Conservation (phyloP, 2,113 vertebrate species). For the Anguilla rostrata region DNA sequence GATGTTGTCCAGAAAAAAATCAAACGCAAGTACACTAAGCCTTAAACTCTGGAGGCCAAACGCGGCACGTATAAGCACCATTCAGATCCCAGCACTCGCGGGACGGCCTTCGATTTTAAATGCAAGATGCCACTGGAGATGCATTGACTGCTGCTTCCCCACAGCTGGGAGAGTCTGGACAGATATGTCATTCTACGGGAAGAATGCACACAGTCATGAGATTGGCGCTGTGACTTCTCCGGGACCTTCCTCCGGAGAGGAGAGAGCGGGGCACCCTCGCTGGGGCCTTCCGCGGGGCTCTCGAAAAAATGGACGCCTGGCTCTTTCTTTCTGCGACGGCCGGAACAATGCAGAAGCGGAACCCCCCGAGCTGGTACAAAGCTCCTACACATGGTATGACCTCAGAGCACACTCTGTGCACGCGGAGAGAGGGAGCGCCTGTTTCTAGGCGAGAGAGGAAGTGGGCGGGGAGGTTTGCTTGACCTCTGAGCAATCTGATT, state of each 20-base stretch:
- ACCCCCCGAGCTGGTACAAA: constrained; percentile 21
- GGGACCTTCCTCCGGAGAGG: background rate
- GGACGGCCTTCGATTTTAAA: background rate
- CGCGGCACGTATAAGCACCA: background rate
- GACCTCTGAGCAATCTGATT: constrained; percentile 51
- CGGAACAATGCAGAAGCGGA: constrained; percentile 30
- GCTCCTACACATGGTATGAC: constrained; percentile 13
- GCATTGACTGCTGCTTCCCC: background rate
- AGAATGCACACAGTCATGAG: background rate
- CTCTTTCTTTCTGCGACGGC: constrained; percentile 13
- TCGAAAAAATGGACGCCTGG: background rate
- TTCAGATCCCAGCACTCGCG: background rate
- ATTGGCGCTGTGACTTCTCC: background rate
- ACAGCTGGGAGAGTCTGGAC: background rate
- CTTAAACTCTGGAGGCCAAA: background rate
- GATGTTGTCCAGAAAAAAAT: background rate
- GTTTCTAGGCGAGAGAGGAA: constrained; percentile 38
- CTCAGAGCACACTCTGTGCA: constrained; percentile 16
- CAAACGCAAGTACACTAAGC: background rate
- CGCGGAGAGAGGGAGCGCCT: constrained; percentile 17
- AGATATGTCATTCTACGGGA: background rate
- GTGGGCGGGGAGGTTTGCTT: constrained; percentile 39
- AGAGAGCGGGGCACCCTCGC: background rate
- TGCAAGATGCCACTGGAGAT: background rate
- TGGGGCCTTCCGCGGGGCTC: background rate